Percentiles rank a stretch among this genome's conserved stretches.
These are phyloP conservation scores for Prionailurus viverrinus DNA, from an alignment of 2,113 vertebrate species.

Conservation along the genomic window DNA sequence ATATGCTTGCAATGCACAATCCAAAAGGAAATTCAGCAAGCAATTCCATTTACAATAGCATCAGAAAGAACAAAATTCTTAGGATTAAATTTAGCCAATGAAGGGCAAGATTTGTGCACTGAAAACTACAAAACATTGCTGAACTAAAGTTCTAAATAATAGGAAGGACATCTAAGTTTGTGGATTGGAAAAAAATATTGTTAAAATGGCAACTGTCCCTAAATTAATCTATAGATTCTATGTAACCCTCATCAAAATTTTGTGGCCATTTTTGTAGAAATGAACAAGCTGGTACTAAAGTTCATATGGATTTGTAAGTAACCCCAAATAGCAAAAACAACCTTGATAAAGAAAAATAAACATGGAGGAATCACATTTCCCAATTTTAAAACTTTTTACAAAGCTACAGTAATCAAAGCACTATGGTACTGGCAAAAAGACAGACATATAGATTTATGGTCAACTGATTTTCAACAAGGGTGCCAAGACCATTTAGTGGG, in stretches of 20 bases:
- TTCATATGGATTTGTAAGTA: neutral
- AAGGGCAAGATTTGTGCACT: neutral
- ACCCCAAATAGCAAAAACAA: neutral
- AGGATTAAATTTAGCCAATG: neutral
- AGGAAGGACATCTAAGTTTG: neutral
- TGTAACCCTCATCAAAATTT: neutral
- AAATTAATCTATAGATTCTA: neutral
- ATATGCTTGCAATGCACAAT: neutral
- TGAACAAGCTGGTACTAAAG: neutral
- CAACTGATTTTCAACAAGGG: neutral
- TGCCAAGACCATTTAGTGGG: neutral
- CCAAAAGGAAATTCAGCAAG: neutral
- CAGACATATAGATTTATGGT: neutral
- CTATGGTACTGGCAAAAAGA: neutral
- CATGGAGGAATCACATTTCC: neutral
- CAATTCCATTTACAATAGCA: neutral
- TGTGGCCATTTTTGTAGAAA: neutral
- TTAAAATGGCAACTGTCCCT: neutral
- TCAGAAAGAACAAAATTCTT: neutral
- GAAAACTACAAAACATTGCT: neutral
- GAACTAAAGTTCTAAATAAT: neutral
- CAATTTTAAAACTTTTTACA: neutral
- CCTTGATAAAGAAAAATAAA: neutral
- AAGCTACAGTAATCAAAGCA: neutral
- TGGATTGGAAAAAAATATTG: neutral